phyloP scores from a whole-genome alignment of 23 tunicate species.

The Diplosoma virens region DNA sequence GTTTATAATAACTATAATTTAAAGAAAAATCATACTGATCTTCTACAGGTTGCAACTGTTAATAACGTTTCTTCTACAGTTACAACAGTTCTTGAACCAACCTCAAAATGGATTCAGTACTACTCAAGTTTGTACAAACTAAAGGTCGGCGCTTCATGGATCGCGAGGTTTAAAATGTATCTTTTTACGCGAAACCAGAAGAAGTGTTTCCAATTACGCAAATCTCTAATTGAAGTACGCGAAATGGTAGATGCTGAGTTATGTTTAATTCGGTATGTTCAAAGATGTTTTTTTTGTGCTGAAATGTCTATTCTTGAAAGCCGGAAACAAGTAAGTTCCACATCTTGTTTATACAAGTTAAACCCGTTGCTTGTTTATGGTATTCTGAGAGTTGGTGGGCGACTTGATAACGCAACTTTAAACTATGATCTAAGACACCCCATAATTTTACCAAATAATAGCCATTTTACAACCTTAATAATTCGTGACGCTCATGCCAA shows the following conservation, averaged over 20 bases:
- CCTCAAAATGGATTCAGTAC: neutral
- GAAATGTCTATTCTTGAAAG: too few relatives aligned
- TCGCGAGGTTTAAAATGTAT: neutral
- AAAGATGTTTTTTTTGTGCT: neutral
- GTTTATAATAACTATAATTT: too few relatives aligned
- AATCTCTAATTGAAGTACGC: neutral
- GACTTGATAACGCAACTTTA: neutral
- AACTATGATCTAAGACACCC: slow-evolving; percentile 1
- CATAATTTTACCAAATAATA: neutral
- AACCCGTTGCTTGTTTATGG: slow-evolving; percentile 2
- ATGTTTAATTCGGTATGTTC: neutral
- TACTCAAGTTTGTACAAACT: slow-evolving; percentile 6
- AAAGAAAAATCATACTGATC: too few relatives aligned
- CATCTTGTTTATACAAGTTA: neutral
- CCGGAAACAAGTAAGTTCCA: neutral
- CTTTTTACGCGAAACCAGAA: neutral
- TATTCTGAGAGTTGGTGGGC: slow-evolving; percentile 2
- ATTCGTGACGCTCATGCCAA: neutral
- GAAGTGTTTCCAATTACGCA: too few relatives aligned
- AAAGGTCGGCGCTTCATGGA: neutral
- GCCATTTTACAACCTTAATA: neutral
- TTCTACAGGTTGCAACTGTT: too few relatives aligned
- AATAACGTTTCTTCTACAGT: too few relatives aligned
- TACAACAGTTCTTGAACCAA: too few relatives aligned
- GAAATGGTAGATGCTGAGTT: slow-evolving; percentile 1